A percentile compares a stretch with the other conserved stretches of the same genome.
phyloP scores from a whole-genome alignment of 37 sponge, comb jelly and placozoan genomes.

The Geodia barretti region DNA sequence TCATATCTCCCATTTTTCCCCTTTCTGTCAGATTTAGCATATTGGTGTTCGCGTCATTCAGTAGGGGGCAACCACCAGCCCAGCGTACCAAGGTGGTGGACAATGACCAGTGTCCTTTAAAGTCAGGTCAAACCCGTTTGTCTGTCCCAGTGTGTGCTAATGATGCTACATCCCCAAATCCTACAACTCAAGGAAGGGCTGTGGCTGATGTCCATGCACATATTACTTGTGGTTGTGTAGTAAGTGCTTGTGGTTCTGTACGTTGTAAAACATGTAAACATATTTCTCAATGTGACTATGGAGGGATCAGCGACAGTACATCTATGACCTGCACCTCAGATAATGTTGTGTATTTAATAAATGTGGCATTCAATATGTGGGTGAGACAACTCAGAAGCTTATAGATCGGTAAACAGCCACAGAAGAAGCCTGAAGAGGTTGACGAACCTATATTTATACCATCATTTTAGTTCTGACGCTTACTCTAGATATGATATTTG shows the following conservation, averaged over 20 bases:
- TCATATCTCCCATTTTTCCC: not conserved
- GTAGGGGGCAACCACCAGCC: not conserved
- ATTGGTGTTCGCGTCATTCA: not conserved
- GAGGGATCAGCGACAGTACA: not conserved
- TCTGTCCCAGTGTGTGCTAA: not conserved
- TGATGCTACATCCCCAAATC: not conserved
- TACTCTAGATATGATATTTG: not conserved
- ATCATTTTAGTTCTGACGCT: not conserved
- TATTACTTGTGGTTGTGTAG: not conserved
- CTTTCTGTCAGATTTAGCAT: not conserved
- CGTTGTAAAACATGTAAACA: not conserved
- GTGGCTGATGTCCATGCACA: not conserved
- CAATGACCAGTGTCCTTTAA: not conserved
- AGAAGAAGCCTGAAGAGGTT: not conserved
- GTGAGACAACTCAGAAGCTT: not conserved
- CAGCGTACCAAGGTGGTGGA: not conserved
- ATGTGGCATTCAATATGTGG: not conserved
- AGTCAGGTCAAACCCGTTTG: not conserved
- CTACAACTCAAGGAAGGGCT: not conserved
- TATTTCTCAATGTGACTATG: not conserved
- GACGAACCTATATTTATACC: not conserved
- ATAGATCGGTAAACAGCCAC: not conserved
- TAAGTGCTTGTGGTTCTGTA: not conserved
- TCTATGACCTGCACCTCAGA: not conserved
- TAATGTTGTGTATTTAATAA: not conserved